Evolutionary conservation across 2,797 vertebrate species (phyloP), one percentile per base, ranked within the genome.

Genomic region (Oceanodroma leucorhoa): DNA sequence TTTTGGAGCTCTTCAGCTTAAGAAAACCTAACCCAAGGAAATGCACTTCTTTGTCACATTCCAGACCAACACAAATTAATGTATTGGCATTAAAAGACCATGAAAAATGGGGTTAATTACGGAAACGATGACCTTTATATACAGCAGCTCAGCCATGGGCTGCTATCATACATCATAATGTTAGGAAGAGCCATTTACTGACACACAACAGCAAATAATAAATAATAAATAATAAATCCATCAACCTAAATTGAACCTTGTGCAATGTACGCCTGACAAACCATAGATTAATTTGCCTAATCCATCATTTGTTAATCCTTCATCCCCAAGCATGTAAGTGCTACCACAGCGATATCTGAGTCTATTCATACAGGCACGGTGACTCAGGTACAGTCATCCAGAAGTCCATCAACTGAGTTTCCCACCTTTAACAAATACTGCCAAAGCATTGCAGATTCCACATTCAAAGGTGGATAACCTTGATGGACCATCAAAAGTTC

Each of bases 51-150:
- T 73, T 93, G 78, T 67, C 88, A 84, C 90, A 86, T 86, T 90
- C 79, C 72, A 85, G 92, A 45, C 91, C 86, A 41, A 83, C 3
- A 14, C 40, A 91, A 96, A 96, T 95, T 76, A 96, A 91, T 82
- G 89, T 57, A 93, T 94, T 0, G 26, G 55, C 83, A 94, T 91
- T 96, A 92, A 91, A 81, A 91, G 89, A 90, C 73, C 90, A 90
- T 95, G 96, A 97, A 92, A 95, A 97, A 97, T 96, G 83, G 83
- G 91, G 91, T 96, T 97, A 96, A 97, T 97, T 96, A 96, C 6
- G 0, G 91, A 97, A 96, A 97, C 40, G 0, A 57, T 89, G 95
- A 96, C 93, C 96, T 94, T 96, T 84, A 73, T 22, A 87, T 67
- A 80, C 62, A 92, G 83, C 64, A 94, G 94, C 92, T 97, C 89